Base-by-base conservation (phyloP, 2,113 vertebrate species). In the Leptocoma aspasia region DNA sequence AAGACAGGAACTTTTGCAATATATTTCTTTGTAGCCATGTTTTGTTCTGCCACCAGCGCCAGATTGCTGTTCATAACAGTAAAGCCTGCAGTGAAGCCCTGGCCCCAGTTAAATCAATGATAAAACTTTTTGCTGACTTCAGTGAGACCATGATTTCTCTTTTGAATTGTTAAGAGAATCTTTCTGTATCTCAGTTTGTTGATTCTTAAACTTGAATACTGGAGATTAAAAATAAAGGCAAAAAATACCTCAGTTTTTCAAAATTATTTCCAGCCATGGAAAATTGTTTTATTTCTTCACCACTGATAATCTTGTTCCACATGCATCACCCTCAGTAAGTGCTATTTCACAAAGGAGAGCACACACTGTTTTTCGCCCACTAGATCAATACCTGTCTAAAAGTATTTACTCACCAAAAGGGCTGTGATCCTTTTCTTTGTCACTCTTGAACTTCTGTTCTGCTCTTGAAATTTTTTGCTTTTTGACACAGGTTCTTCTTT, bases 331-430 rank as follows among this genome's bases (percentile, higher is more conserved):
- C 80, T 47, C 87, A 82, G 26, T 80, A 82, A 95, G 86, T 61
- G 73, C 90, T 95, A 15, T 91, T 95, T 96, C 93, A 92, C 95
- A 90, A 85, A 81, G 53, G 73, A 81, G 70, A 91, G 52, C 6
- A 3, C 73, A 83, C 5, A 7, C 71, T 57, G 78, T 22, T 82
- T 91, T 71, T 49, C 3, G 12, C 71, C 79, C 31, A 35, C 44
- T n/a, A 86, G 92, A 96, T 97, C 95, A 95, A 96, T 97, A 96
- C 28, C 72, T 87, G 94, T 95, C 96, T 95, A 66, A 95, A 96
- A 89, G 86, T 94, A 95, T 96, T 95, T 97, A 94, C 86, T 95
- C 89, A 95, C 90, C 72, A 82, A 95, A 94, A 91, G 60, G 82
- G 35, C 87, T 89, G 69, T 73, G 73, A 93, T 95, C 85, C 73